Evolutionary conservation across 2,113 vertebrate genomes (phyloP).

Genomic region (Poicephalus meyeri): DNA sequence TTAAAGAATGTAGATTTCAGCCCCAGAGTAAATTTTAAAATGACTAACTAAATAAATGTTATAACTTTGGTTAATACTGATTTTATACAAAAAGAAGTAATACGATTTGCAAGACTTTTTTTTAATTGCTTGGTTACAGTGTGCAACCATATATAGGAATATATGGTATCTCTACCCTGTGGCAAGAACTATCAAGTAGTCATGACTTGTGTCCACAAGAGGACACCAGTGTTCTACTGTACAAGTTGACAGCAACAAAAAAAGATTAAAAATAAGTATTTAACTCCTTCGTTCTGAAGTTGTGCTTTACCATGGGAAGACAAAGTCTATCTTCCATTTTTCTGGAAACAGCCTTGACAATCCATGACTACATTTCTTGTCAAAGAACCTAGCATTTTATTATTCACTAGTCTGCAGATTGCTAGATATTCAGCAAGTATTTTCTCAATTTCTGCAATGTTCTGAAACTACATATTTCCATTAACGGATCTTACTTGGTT

Average conservation of each 20-base stretch:
- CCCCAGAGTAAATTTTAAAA: neutral
- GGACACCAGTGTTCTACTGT: neutral
- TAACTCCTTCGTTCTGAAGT: neutral
- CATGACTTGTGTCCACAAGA: neutral
- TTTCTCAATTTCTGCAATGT: neutral
- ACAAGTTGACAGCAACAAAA: neutral
- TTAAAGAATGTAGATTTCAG: neutral
- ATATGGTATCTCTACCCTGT: neutral
- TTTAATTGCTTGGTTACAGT: no score
- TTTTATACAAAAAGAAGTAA: neutral
- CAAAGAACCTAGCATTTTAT: neutral
- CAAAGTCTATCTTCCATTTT: neutral
- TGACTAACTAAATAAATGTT: neutral
- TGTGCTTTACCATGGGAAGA: neutral
- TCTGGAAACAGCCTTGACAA: neutral
- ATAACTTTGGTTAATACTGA: neutral
- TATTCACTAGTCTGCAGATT: neutral
- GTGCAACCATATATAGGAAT: neutral
- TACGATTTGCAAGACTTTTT: neutral
- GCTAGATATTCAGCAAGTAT: neutral
- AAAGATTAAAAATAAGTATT: neutral
- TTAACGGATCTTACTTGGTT: neutral
- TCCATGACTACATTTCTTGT: neutral
- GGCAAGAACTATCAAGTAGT: neutral
- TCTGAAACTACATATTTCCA: neutral